Evolutionary conservation across 2,888 invertebrate species (phyloP).

Genomic region (Watsonalla cultraria): DNA sequence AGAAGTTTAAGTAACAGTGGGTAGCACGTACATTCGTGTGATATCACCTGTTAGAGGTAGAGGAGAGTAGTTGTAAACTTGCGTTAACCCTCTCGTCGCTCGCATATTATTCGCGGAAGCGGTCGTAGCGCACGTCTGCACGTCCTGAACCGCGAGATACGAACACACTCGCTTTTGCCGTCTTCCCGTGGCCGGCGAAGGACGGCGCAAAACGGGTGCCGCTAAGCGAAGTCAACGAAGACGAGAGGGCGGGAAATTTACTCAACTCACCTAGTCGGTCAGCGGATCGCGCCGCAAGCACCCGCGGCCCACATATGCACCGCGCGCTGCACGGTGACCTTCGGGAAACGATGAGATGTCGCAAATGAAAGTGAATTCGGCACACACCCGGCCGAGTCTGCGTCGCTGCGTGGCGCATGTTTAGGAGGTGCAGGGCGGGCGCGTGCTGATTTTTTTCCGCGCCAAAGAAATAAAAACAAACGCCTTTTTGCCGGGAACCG

Average conservation of each 20-base stretch:
- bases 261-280: constrained; percentile 71
- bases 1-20: constrained; percentile 28
- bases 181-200: constrained; percentile 55
- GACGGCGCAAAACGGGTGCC: constrained; percentile 60
- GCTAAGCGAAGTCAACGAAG: constrained; percentile 58
- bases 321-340: constrained; percentile 68
- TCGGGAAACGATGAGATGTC: constrained; percentile 74
- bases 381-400: constrained; percentile 73
- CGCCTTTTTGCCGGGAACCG: constrained; percentile 70
- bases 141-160: constrained; percentile 44
- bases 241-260: constrained; percentile 60
- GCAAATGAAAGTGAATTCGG: constrained; percentile 79
- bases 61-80: constrained; percentile 54
- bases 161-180: constrained; percentile 52
- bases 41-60: constrained; percentile 42
- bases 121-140: constrained; percentile 42
- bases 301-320: constrained; percentile 25
- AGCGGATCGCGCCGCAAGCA: constrained; percentile 66
- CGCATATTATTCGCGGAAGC: constrained; percentile 36
- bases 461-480: constrained; percentile 78
- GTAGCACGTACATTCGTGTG: constrained; percentile 40
- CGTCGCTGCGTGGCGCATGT: constrained; percentile 80
- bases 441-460: constrained; percentile 74
- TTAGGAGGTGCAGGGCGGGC: constrained; percentile 78
- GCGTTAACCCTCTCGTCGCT: constrained; percentile 56